A percentile compares a stretch with the other conserved stretches of the same genome.
These are phyloP conservation scores for Drosophila sordidula DNA, from an alignment of 2,888 invertebrate species.

Conservation along the genomic window DNA sequence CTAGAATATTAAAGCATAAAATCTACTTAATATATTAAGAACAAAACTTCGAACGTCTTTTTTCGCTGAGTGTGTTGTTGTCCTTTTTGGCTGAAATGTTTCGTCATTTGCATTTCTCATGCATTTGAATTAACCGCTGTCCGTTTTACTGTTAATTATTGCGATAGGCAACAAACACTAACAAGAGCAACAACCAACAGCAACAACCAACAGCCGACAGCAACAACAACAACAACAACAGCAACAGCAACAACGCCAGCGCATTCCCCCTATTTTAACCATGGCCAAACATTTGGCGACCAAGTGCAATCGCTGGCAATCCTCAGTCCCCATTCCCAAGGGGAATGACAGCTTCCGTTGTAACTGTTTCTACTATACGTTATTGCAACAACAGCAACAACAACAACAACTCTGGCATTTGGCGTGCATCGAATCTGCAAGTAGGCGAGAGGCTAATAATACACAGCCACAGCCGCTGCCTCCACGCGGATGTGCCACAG, in stretches of 20 bases:
- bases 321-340: constrained; percentile 68
- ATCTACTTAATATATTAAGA: too few species aligned
- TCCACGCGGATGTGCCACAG: constrained; percentile 58
- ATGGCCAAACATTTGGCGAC: constrained; percentile 35
- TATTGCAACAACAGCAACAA: constrained; percentile 66
- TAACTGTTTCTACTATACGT: constrained; percentile 78
- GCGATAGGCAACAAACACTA: constrained; percentile 68
- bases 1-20: too few species aligned
- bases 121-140: constrained; percentile 79
- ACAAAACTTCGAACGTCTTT: too few species aligned
- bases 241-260: constrained; percentile 37
- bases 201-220: constrained; percentile 14
- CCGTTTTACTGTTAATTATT: constrained; percentile 78
- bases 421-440: constrained; percentile 83
- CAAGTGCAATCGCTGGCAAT: constrained; percentile 47
- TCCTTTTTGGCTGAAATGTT: constrained; percentile 73
- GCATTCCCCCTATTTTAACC: constrained; percentile 29
- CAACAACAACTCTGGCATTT: constrained; percentile 60
- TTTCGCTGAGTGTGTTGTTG: constrained; percentile 20
- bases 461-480: constrained; percentile 53
- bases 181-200: constrained; percentile 38
- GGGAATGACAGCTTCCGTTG: constrained; percentile 80
- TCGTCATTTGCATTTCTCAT: constrained; percentile 77
- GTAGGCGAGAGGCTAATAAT: constrained; percentile 82
- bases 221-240: constrained; percentile 26